phyloP scores from a whole-genome alignment of 2,113 vertebrate species.

The Peromyscus californicus region DNA sequence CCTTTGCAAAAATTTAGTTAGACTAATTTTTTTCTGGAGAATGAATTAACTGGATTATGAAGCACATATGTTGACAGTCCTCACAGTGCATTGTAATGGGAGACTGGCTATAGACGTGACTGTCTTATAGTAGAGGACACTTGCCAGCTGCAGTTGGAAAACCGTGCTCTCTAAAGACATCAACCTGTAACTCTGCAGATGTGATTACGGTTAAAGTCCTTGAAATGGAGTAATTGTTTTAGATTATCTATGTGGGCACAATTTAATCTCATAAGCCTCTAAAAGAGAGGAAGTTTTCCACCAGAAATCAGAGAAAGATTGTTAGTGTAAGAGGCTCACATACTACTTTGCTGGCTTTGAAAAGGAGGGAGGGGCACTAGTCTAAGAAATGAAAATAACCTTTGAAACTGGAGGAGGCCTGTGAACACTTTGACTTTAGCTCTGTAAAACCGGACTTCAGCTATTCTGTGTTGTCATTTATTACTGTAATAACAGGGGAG shows the following conservation, averaged over 20 bases:
- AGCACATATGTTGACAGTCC: background rate
- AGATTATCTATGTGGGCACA: background rate
- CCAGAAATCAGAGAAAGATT: background rate
- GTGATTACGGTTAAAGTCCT: background rate
- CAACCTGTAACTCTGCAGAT: background rate
- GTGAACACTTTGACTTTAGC: background rate
- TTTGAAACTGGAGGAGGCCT: background rate
- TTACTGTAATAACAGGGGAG: background rate
- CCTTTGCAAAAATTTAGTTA: background rate
- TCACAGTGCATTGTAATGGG: too few species aligned
- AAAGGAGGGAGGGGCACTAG: too few species aligned
- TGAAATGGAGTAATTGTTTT: background rate
- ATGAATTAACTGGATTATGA: background rate
- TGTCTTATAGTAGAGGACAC: background rate
- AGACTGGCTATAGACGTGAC: too few species aligned
- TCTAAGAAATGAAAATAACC: too few species aligned
- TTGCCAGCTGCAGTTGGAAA: rapidly evolving
- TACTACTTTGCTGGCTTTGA: background rate
- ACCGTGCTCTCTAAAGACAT: background rate
- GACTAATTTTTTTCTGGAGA: background rate
- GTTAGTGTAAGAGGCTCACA: background rate
- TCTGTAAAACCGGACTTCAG: background rate
- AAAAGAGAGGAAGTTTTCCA: background rate
- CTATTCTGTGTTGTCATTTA: background rate
- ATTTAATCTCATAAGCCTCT: too few species aligned